Evolutionary conservation across 2,888 invertebrate species (phyloP).

Genomic region (Uropetala carovei): DNA sequence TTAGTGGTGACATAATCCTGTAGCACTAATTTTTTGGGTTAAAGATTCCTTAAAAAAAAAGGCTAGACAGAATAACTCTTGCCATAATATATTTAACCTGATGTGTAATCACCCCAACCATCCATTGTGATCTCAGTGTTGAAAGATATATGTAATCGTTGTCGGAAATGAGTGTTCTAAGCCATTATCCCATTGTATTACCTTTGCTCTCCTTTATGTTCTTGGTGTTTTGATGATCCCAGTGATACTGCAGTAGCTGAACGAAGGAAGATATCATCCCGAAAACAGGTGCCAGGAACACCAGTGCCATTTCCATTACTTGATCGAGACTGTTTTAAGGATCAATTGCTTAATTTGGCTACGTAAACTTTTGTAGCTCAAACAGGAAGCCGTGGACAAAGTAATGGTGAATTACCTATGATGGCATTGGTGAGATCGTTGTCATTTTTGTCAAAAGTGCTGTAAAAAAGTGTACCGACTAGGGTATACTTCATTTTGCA

Average conservation of each 20-base stretch:
- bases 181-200: slow-evolving; percentile 5
- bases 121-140: slow-evolving; percentile 42
- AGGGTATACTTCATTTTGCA: slow-evolving; percentile 30
- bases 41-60: neutral
- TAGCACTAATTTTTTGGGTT: neutral
- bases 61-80: slow-evolving; percentile 11
- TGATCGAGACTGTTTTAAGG: neutral
- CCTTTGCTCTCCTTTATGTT: slow-evolving; percentile 10
- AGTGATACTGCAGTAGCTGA: neutral
- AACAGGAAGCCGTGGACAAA: slow-evolving; percentile 31
- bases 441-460: slow-evolving; percentile 3
- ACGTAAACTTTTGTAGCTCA: slow-evolving; percentile 37
- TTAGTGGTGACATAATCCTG: slow-evolving; percentile 11
- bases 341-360: slow-evolving; percentile 53
- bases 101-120: slow-evolving; percentile 22
- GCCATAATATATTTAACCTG: slow-evolving; percentile 24
- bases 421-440: neutral
- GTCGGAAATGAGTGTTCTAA: slow-evolving; percentile 37
- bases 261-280: neutral
- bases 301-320: slow-evolving; percentile 20
- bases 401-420: neutral
- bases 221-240: slow-evolving; percentile 23
- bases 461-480: slow-evolving; percentile 1
- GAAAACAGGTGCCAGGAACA: neutral
- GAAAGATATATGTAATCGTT: slow-evolving; percentile 39